These are phyloP conservation scores for Drosophila hawaiiensis DNA, from an alignment of 2,888 invertebrate species.

Conservation along the genomic window DNA sequence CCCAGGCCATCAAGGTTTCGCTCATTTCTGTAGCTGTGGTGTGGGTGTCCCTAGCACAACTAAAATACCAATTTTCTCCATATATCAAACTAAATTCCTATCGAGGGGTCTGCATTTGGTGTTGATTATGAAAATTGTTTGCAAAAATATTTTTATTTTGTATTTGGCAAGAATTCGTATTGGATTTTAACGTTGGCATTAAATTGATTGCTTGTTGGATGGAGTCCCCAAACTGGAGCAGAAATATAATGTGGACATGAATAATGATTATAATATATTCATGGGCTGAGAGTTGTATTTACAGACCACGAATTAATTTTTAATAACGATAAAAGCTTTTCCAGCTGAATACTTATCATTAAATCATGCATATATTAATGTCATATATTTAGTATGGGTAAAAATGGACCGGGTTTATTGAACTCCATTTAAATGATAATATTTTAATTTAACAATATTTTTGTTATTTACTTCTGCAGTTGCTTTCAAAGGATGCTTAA, in stretches of 20 bases:
- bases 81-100: constrained; percentile 34
- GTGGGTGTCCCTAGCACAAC: constrained; percentile 27
- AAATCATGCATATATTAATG: not conserved
- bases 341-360: not conserved
- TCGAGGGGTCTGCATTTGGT: constrained; percentile 10
- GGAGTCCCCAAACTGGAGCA: not conserved
- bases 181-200: constrained; percentile 1
- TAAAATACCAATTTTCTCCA: constrained; percentile 20
- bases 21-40: constrained; percentile 1
- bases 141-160: constrained; percentile 20
- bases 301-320: constrained; percentile 1
- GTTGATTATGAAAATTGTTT: constrained; percentile 19
- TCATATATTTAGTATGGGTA: not conserved
- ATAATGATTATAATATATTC: not conserved
- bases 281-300: not conserved
- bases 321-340: constrained; percentile 14
- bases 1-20: not conserved
- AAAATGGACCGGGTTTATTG: not conserved
- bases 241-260: not conserved
- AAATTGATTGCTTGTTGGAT: not conserved
- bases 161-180: constrained; percentile 25
- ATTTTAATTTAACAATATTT: not conserved
- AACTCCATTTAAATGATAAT: not conserved
- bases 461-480: constrained; percentile 23
- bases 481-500: not conserved